Conservation (phyloP, 2,888 invertebrate species). For the Synanthedon formicaeformis region DNA sequence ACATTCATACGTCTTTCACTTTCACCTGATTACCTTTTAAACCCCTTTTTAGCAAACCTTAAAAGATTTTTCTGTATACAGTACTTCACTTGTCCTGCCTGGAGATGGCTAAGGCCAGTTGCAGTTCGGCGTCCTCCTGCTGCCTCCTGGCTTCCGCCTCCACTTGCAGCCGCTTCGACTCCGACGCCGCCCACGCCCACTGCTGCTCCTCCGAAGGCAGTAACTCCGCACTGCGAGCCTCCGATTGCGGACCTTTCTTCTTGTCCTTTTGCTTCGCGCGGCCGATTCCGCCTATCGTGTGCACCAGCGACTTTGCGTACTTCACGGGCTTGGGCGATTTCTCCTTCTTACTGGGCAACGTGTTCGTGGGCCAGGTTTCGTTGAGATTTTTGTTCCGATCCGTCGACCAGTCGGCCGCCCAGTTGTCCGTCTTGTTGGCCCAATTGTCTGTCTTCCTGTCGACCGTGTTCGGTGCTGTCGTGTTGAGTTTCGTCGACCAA, state of each 20-base stretch:
- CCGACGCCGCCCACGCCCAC: constrained; percentile 79
- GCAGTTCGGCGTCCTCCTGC: constrained; percentile 79
- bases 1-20: no score
- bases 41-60: no score
- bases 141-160: constrained; percentile 70
- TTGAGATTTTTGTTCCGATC: constrained; percentile 47
- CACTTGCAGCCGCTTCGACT: constrained; percentile 74
- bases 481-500: constrained; percentile 16
- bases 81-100: constrained; percentile 50
- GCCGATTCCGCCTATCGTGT: constrained; percentile 62
- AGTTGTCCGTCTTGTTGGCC: constrained; percentile 35
- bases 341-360: constrained; percentile 55
- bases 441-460: constrained; percentile 45
- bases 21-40: no score
- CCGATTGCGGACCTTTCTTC: constrained; percentile 28
- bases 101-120: constrained; percentile 78
- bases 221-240: constrained; percentile 25
- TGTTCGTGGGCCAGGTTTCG: constrained; percentile 55
- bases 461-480: constrained; percentile 14
- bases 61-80: no score
- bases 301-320: constrained; percentile 54
- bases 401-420: constrained; percentile 41
- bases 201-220: constrained; percentile 75
- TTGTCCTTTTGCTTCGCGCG: constrained; percentile 45
- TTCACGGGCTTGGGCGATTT: constrained; percentile 63